Evolutionary conservation across 1,140 invertebrate genomes (phyloP), one percentile per base, ranked within the genome.

Genomic region (Hypothenemus hampei): DNA sequence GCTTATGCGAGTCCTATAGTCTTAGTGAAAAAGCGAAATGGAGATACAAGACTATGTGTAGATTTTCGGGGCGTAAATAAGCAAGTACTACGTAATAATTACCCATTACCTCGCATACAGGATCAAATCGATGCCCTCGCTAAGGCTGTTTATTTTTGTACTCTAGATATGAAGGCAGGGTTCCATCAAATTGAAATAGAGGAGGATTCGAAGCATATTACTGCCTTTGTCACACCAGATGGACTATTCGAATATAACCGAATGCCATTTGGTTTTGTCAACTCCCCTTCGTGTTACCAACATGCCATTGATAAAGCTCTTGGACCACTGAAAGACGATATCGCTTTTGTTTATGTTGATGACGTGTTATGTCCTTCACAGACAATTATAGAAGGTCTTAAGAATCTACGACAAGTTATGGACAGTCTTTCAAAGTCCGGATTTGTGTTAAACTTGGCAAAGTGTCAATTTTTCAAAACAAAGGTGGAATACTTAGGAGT

Each of bases 21-120:
- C 0, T 57, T 78, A n/a, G 69, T 69, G 0, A 48, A 58, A 45
- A 80, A 81, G 55, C 72, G 70, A 47, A 72, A 77, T 59, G 73
- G 70, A 4, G 45, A 55, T 4, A 33, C 65, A 8, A 33, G 72
- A 22, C 18, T 73, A n/a, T 72, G 72, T 43, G 61, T 73, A 0
- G 77, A 82, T 57, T 80, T 73, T 56, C 55, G 75, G n/a, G 40
- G 49, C 11, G 39, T 79, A 1, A 80, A 80, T 61, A 69, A 66
- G 48, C 56, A 51, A 26, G 61, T 68, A 22, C 15, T 62, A 24
- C 60, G 66, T 61, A 60, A 71, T 49, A 57, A 58, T 18, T 73
- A 61, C 54, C 69, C 67, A 2, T 46, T 69, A 18, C 70, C 69
- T 0, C 45, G 67, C 3, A 71, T 71, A 13, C 68, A 73, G 3